A percentile compares a stretch with the other conserved stretches of the same genome.
phyloP scores from a whole-genome alignment of 2,113 vertebrate genomes.

The Xiphophorus hellerii region DNA sequence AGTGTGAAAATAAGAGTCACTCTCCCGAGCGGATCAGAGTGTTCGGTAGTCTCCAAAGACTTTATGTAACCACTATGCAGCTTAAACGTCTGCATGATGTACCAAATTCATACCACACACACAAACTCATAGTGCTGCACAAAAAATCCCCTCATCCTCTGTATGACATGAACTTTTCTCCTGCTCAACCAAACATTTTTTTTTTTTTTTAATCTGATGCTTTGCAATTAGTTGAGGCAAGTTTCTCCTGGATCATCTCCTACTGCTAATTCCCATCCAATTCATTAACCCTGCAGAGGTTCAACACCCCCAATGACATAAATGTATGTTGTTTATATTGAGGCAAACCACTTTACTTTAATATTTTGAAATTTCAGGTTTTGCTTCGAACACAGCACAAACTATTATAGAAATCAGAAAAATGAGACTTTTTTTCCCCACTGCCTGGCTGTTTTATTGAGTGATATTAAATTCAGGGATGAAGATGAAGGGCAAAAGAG shows the following conservation, averaged over 20 bases:
- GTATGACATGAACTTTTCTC: conserved; percentile 25
- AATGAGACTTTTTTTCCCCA: conserved; percentile 30
- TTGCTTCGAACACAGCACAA: conserved; percentile 17
- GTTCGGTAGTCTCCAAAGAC: conserved; percentile 15
- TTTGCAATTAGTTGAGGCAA: conserved; percentile 31
- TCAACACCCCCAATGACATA: conserved; percentile 4
- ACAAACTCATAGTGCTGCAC: conserved; percentile 1
- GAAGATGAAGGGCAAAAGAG: conserved; percentile 42
- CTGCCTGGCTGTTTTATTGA: conserved; percentile 21
- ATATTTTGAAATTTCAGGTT: conserved; percentile 8
- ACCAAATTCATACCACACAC: conserved; percentile 25
- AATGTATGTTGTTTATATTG: background rate
- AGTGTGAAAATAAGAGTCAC: conserved; percentile 16
- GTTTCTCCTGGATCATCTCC: conserved; percentile 27
- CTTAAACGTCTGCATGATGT: conserved; percentile 40
- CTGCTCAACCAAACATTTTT: conserved; percentile 13
- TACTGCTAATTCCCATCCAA: conserved; percentile 38
- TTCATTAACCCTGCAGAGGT: conserved; percentile 54
- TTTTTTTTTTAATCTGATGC: conserved; percentile 16
- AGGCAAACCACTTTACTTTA: background rate
- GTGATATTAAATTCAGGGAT: conserved; percentile 41
- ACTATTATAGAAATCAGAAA: conserved; percentile 30
- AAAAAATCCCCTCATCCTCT: conserved; percentile 7
- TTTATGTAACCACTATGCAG: conserved; percentile 65
- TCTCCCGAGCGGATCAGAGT: conserved; percentile 19